These are phyloP conservation scores for Xiphophorus maculatus DNA, from an alignment of 2,113 vertebrate genomes.

Conservation along the genomic window DNA sequence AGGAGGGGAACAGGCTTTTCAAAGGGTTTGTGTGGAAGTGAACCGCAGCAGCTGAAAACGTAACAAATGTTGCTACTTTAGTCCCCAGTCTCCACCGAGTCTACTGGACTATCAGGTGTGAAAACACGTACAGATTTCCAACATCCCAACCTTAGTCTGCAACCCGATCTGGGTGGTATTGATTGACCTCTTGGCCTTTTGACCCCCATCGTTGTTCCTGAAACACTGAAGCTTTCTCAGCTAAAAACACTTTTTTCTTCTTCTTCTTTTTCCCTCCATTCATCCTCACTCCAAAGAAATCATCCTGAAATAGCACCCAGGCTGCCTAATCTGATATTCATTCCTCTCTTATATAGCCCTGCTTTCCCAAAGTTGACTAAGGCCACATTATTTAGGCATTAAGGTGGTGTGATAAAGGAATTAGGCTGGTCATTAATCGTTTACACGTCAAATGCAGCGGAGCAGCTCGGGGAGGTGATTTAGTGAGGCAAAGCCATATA, in stretches of 20 bases:
- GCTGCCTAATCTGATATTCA: constrained; percentile 78
- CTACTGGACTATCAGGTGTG: too few species aligned
- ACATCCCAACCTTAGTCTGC: neutral
- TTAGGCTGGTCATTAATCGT: constrained; percentile 83
- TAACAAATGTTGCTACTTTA: too few species aligned
- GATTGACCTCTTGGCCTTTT: constrained; percentile 55
- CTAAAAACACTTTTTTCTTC: constrained; percentile 9
- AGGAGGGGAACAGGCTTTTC: too few species aligned
- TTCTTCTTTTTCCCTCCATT: constrained; percentile 20
- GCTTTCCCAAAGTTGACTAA: constrained; percentile 78
- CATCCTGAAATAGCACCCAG: constrained; percentile 65
- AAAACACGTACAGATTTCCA: neutral
- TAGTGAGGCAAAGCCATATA: constrained; percentile 79
- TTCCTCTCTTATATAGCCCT: constrained; percentile 76
- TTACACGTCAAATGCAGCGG: constrained; percentile 80
- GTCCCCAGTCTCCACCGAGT: too few species aligned
- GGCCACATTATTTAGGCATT: constrained; percentile 83
- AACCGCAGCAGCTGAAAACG: too few species aligned
- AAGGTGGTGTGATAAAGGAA: constrained; percentile 82
- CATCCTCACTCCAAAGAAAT: constrained; percentile 58
- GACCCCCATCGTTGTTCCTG: constrained; percentile 41
- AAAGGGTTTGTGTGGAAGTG: too few species aligned
- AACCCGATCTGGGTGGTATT: constrained; percentile 53
- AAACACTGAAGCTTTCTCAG: constrained; percentile 30
- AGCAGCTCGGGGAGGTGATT: constrained; percentile 81